These are phyloP conservation scores for Leucopsar rothschildi DNA, from an alignment of 2,113 vertebrate genomes.

Conservation along the genomic window DNA sequence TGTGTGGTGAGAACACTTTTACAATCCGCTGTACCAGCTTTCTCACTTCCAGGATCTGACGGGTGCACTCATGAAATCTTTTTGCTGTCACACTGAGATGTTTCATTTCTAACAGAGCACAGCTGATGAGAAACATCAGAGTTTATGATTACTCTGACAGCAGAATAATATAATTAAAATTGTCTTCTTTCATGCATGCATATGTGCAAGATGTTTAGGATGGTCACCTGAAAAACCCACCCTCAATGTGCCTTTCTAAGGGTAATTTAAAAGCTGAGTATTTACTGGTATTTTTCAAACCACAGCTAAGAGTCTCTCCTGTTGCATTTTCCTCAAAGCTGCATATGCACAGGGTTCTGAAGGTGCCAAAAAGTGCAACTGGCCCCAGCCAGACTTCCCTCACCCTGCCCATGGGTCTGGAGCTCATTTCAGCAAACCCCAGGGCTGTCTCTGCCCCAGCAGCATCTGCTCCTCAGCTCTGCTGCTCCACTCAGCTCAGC, in stretches of 20 bases:
- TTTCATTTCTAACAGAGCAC: constrained; percentile 20
- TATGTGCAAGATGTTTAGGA: neutral
- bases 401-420: neutral
- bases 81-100: constrained; percentile 22
- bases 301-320: neutral
- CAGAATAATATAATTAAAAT: constrained; percentile 29
- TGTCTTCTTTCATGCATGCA: neutral
- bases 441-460: neutral
- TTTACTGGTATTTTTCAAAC: neutral
- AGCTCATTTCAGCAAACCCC: neutral
- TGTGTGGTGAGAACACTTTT: neutral
- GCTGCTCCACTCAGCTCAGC: neutral
- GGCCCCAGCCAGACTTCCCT: neutral
- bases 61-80: constrained; percentile 10
- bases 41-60: constrained; percentile 19
- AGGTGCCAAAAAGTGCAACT: neutral
- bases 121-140: constrained; percentile 18
- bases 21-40: constrained; percentile 6
- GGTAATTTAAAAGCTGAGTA: neutral
- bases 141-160: constrained; percentile 15
- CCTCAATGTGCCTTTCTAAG: neutral
- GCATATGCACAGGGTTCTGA: fast-evolving
- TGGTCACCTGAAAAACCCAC: neutral
- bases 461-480: neutral
- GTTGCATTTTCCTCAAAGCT: neutral